These are phyloP conservation scores for Boleophthalmus pectinirostris DNA, from an alignment of 2,113 vertebrate genomes.

Conservation along the genomic window DNA sequence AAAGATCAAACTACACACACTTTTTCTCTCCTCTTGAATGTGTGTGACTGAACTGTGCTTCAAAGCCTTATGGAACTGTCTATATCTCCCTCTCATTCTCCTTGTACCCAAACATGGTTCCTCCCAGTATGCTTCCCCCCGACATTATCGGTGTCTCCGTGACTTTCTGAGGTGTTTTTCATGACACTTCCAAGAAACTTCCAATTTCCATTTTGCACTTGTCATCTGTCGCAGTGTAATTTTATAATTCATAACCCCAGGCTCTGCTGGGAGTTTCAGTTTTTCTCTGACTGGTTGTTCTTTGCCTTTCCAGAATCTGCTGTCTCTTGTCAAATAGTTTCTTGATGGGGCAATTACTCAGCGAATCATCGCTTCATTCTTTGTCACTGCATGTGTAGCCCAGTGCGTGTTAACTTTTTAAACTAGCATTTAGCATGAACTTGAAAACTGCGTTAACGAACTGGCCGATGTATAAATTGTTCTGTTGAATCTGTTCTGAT, in stretches of 20 bases:
- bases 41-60: background rate
- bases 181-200: slow-evolving; percentile 8
- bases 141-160: background rate
- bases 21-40: slow-evolving; percentile 9
- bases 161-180: slow-evolving; percentile 7
- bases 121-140: background rate
- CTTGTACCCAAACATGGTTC: slow-evolving; percentile 3
- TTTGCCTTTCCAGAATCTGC: background rate
- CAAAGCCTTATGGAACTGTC: slow-evolving; percentile 13
- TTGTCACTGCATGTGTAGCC: slow-evolving; percentile 1
- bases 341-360: slow-evolving; percentile 10
- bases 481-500: too few species aligned
- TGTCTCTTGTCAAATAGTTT: background rate
- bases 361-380: background rate
- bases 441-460: background rate
- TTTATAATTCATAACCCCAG: slow-evolving; percentile 4
- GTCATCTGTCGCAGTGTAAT: slow-evolving; percentile 8
- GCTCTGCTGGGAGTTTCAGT: slow-evolving; percentile 7
- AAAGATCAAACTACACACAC: slow-evolving; percentile 19
- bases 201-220: slow-evolving; percentile 9
- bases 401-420: background rate
- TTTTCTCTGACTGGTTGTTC: slow-evolving; percentile 1
- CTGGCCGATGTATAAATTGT: background rate
- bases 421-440: background rate
- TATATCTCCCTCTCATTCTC: background rate